Conservation (phyloP, 1,140 invertebrate species). For the Drosophila seguyi region DNA sequence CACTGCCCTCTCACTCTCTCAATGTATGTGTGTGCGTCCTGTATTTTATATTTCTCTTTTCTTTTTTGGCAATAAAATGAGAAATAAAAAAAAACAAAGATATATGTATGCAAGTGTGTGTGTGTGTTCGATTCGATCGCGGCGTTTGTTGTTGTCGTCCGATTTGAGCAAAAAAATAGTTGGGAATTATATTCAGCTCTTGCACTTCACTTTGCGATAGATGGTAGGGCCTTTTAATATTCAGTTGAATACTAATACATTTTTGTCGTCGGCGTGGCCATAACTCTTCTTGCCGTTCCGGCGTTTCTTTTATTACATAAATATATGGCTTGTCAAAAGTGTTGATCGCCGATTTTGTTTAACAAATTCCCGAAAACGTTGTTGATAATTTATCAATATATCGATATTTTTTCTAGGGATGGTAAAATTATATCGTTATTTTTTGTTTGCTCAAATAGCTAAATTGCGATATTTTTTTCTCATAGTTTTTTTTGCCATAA, state of each 20-base stretch:
- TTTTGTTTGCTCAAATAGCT: too few species aligned
- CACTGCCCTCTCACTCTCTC: conserved; percentile 2
- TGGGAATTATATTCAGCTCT: conserved; percentile 15
- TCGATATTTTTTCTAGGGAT: too few species aligned
- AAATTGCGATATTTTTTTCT: too few species aligned
- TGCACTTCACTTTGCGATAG: conserved; percentile 12
- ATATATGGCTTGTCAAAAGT: conserved; percentile 25
- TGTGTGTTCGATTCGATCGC: conserved; percentile 3
- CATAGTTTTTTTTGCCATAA: too few species aligned
- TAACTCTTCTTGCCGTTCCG: conserved; percentile 12
- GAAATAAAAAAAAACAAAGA: conserved; percentile 6
- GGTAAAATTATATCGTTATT: too few species aligned
- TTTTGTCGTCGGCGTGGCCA: conserved; percentile 3
- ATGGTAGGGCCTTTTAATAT: neutral
- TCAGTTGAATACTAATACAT: neutral
- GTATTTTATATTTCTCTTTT: conserved; percentile 29
- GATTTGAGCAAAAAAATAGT: conserved; percentile 19
- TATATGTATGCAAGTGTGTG: neutral
- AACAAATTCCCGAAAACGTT: conserved; percentile 23
- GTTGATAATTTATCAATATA: too few species aligned
- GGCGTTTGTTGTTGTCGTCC: conserved; percentile 19
- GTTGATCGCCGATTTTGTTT: conserved; percentile 30
- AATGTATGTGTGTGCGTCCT: conserved; percentile 19
- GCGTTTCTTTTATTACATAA: conserved; percentile 33
- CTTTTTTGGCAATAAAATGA: conserved; percentile 22